These are phyloP conservation scores for Xiphorhynchus elegans DNA, from an alignment of 2,113 vertebrate genomes.

Conservation along the genomic window DNA sequence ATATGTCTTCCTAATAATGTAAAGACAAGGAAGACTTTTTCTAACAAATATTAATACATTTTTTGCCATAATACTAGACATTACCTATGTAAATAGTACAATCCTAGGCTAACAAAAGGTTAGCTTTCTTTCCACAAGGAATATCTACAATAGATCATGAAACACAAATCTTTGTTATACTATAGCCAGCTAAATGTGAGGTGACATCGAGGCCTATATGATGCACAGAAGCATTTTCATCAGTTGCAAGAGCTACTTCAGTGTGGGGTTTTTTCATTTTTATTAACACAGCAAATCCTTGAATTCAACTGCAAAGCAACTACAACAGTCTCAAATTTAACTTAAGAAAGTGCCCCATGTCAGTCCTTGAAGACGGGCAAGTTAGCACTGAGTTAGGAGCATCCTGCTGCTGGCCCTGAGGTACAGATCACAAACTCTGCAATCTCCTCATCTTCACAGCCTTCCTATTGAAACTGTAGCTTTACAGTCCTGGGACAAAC, in stretches of 20 bases:
- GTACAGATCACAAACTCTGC: not conserved
- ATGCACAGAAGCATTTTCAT: not conserved
- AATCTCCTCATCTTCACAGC: not conserved
- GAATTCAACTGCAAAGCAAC: not conserved
- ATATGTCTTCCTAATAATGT: not conserved
- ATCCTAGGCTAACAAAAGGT: not conserved
- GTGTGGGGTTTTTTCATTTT: not conserved
- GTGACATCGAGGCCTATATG: not conserved
- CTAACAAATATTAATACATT: not conserved
- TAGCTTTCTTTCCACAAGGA: not conserved
- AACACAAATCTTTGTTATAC: not conserved
- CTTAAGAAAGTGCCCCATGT: not conserved
- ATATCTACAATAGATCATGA: not conserved
- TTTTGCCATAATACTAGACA: conserved; percentile 12
- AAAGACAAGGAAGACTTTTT: conserved; percentile 1
- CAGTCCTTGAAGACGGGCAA: not conserved
- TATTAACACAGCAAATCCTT: not conserved
- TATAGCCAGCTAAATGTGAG: not conserved
- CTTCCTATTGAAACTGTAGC: not conserved
- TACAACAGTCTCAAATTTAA: not conserved
- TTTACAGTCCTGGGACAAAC: not conserved
- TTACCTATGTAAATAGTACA: not conserved
- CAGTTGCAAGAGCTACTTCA: not conserved
- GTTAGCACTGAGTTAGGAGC: not conserved
- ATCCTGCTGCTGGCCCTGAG: not conserved